Conservation (phyloP, 2,113 vertebrate genomes). For the Cynopterus brachyotis region DNA sequence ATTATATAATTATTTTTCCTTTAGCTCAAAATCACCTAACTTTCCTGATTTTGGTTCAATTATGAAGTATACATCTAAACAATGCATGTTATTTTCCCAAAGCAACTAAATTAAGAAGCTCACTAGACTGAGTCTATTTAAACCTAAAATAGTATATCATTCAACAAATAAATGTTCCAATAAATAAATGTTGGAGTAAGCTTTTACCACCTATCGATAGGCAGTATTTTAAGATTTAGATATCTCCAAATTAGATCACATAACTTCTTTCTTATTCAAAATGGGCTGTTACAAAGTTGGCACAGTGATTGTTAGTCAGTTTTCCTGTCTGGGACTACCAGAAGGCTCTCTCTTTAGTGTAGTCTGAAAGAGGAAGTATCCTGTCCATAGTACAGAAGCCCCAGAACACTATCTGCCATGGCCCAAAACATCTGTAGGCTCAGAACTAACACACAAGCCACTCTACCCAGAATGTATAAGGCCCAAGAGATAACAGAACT, state of each 20-base stretch:
- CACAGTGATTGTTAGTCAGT: not conserved
- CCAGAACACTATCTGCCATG: not conserved
- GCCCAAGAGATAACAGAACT: not conserved
- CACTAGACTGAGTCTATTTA: not conserved
- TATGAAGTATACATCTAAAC: constrained; percentile 1
- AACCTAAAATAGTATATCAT: constrained; percentile 9
- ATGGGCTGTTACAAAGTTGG: not conserved
- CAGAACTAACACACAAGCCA: not conserved
- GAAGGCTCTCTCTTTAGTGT: not conserved
- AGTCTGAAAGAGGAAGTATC: not conserved
- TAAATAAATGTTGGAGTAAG: not conserved
- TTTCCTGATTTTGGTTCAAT: constrained; percentile 18
- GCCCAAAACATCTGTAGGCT: not conserved
- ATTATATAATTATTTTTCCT: not conserved
- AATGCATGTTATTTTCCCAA: not conserved
- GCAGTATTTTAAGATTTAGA: constrained; percentile 6
- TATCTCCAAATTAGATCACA: not conserved
- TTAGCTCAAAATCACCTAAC: constrained; percentile 25
- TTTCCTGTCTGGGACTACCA: not conserved
- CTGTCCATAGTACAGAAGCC: not conserved
- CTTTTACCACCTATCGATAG: not conserved
- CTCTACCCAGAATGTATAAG: not conserved
- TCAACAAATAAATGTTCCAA: not conserved
- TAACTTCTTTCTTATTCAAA: constrained; percentile 40
- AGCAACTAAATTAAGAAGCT: constrained; percentile 44